Conservation (phyloP, 2,797 vertebrate species). For the Rhodeus uyekii region DNA sequence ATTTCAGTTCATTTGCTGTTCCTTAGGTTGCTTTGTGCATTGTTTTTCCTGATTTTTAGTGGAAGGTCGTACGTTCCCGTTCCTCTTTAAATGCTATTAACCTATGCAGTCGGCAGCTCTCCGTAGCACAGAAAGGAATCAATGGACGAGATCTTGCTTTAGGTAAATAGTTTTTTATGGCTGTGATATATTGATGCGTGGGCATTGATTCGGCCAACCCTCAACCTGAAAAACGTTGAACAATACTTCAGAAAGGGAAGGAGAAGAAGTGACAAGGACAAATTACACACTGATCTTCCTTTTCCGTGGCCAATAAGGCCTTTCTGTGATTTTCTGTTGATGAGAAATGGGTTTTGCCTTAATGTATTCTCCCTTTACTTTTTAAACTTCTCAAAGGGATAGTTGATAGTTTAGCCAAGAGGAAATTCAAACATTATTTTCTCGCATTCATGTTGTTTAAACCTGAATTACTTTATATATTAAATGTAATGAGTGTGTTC, state of each 20-base stretch:
- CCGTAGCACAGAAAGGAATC: conserved; percentile 46
- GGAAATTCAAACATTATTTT: neutral
- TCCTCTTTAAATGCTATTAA: conserved; percentile 57
- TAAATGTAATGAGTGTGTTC: neutral
- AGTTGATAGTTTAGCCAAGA: neutral
- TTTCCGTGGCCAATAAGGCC: neutral
- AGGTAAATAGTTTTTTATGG: conserved; percentile 59
- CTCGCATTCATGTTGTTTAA: too few relatives aligned
- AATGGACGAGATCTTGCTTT: conserved; percentile 53
- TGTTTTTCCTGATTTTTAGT: conserved; percentile 35
- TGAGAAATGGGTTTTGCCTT: conserved; percentile 47
- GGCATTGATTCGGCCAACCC: conserved; percentile 53
- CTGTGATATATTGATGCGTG: conserved; percentile 57
- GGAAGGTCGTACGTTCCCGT: conserved; percentile 44
- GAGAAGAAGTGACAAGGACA: conserved; percentile 37
- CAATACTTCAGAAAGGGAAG: conserved; percentile 46
- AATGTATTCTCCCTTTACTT: conserved; percentile 55
- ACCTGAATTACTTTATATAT: neutral
- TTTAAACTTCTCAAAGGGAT: neutral
- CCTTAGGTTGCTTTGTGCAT: neutral
- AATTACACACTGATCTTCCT: conserved; percentile 37
- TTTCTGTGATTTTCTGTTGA: conserved; percentile 48
- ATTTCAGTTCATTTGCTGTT: neutral
- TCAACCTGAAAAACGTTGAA: conserved; percentile 50
- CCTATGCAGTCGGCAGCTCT: conserved; percentile 36